Conservation (phyloP, 1,140 invertebrate species). For the Aphaenogaster ashmeadi region DNA sequence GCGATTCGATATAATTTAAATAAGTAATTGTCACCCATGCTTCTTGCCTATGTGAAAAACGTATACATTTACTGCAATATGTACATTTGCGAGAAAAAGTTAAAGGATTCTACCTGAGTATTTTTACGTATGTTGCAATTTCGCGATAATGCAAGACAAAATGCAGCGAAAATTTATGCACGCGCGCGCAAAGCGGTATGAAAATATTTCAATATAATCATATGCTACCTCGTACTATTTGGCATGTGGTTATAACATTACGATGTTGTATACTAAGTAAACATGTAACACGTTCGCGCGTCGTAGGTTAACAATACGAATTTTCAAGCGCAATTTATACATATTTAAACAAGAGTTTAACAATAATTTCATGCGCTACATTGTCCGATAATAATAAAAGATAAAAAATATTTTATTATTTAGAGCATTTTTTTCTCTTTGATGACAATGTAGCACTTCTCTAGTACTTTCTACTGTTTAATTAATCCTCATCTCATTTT, state of each 20-base stretch:
- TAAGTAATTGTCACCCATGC: neutral
- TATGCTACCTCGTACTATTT: neutral
- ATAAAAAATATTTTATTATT: neutral
- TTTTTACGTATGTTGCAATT: neutral
- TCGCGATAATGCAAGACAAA: neutral
- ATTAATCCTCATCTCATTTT: neutral
- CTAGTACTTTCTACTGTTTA: neutral
- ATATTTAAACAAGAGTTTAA: neutral
- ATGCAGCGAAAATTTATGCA: neutral
- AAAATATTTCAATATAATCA: conserved; percentile 26
- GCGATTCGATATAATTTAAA: neutral
- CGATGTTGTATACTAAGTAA: neutral
- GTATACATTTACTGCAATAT: neutral
- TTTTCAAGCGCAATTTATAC: neutral
- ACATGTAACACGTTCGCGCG: neutral
- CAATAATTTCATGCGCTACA: neutral
- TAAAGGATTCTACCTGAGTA: neutral
- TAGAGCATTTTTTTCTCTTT: neutral
- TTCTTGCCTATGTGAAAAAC: neutral
- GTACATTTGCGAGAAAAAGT: neutral
- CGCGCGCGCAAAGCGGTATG: neutral
- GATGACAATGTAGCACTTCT: neutral
- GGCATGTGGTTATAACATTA: neutral
- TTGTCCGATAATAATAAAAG: neutral
- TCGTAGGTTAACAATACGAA: neutral